Evolutionary conservation across 2,113 vertebrate genomes (phyloP).

Genomic region (Hiodon alosoides): DNA sequence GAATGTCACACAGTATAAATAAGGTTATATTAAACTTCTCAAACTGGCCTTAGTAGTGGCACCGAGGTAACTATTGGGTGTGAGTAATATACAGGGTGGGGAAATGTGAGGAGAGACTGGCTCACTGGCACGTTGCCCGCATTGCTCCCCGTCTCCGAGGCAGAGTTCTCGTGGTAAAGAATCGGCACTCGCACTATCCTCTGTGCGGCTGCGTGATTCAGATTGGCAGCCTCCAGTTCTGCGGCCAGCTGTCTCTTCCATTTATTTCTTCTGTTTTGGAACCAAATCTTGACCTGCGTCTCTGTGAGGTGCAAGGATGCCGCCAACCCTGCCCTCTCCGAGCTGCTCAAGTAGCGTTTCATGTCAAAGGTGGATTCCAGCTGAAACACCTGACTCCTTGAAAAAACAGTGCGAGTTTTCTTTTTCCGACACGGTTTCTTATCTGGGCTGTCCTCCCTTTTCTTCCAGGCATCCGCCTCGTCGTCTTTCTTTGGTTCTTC

Average conservation of each 20-base stretch:
- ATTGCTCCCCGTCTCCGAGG: constrained; percentile 60
- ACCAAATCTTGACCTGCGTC: constrained; percentile 98
- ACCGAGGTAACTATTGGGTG: constrained; percentile 83
- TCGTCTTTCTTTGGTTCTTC: constrained; percentile 75
- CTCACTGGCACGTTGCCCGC: constrained; percentile 63
- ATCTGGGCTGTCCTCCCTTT: constrained; percentile 67
- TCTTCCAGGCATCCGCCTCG: constrained; percentile 63
- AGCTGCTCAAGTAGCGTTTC: constrained; percentile 89
- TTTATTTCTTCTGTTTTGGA: constrained; percentile 95
- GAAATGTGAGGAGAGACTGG: constrained; percentile 85
- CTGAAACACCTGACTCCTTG: constrained; percentile 87
- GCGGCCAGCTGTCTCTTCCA: constrained; percentile 95
- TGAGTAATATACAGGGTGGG: constrained; percentile 87
- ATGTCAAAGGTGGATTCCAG: constrained; percentile 90
- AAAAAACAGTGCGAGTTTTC: constrained; percentile 95
- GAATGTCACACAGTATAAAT: constrained; percentile 46
- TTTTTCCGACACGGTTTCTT: constrained; percentile 91
- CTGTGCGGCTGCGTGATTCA: constrained; percentile 88
- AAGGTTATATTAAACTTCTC: constrained; percentile 50
- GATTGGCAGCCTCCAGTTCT: constrained; percentile 88
- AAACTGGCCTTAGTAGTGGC: constrained; percentile 86
- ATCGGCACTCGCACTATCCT: constrained; percentile 93
- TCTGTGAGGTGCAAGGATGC: constrained; percentile 90
- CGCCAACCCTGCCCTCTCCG: constrained; percentile 86
- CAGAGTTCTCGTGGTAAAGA: constrained; percentile 87